Percentiles rank a stretch among this genome's conserved stretches.
These are phyloP conservation scores for Leptinotarsa undecemlineata DNA, from an alignment of 1,140 invertebrate species.

Conservation along the genomic window DNA sequence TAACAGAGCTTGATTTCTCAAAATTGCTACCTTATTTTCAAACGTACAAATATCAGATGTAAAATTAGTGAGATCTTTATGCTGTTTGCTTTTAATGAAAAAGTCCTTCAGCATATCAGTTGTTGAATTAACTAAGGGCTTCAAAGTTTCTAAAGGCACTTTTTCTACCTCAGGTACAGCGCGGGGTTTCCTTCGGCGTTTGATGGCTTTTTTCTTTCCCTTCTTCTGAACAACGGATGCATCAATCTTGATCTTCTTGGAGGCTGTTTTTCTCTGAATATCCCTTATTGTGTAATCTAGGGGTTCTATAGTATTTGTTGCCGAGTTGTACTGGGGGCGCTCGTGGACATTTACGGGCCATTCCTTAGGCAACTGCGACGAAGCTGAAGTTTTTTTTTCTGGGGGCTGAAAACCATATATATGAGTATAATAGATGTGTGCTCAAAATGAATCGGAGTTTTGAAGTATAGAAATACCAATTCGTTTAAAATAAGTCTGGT, in stretches of 20 bases:
- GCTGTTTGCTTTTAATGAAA: conserved; percentile 16
- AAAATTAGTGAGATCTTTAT: conserved; percentile 17
- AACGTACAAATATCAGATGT: conserved; percentile 10
- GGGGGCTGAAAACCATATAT: neutral
- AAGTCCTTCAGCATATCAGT: conserved; percentile 18
- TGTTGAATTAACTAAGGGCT: conserved; percentile 15
- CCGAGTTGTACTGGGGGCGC: conserved; percentile 54
- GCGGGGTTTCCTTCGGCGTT: neutral
- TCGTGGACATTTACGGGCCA: conserved; percentile 56
- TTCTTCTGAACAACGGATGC: neutral
- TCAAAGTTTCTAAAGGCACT: conserved; percentile 19
- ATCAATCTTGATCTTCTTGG: conserved; percentile 17
- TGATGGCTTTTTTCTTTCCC: conserved; percentile 14
- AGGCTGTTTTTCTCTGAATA: conserved; percentile 25
- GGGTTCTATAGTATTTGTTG: conserved; percentile 34
- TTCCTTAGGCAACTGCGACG: conserved; percentile 17
- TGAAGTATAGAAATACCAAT: too few species aligned
- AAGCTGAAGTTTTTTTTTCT: neutral
- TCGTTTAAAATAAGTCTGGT: too few species aligned
- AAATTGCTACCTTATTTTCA: conserved; percentile 18
- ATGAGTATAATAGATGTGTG: too few species aligned
- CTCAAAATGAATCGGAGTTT: too few species aligned
- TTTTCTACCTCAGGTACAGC: neutral
- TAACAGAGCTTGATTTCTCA: conserved; percentile 22
- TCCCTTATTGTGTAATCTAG: conserved; percentile 37